Base-by-base conservation (phyloP, 2,797 vertebrate genomes). In the Fratercula arctica region DNA sequence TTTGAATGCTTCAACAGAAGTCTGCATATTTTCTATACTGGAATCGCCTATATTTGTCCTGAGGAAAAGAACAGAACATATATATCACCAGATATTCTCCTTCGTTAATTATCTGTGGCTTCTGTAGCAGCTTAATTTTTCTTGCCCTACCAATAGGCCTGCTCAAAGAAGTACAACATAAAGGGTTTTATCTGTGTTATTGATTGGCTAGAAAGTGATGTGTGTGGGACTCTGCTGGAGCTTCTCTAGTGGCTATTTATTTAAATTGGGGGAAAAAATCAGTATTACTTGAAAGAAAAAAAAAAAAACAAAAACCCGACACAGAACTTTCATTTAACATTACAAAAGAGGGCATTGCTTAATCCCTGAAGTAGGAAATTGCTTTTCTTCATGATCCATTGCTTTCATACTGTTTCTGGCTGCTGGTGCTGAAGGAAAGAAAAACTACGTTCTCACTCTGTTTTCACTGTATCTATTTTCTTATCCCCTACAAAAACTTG, bases 311-410 rank as follows among this genome's bases (percentile, higher is more conserved):
- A 35, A 35, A 35, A 35, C 35, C 35, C 13, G 13, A 51, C 24
- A 25, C 87, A 96, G 97, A 98, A 95, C 96, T 98, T 97, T 97
- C 96, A 98, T 98, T 98, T 98, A 97, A 96, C 95, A 94, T 96
- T 95, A 98, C 96, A 98, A 98, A 98, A 96, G 94, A 97, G 95
- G 95, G 92, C 93, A 96, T 96, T 97, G 96, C 97, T 97, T 98
- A 98, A 98, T 98, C 97, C 98, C 91, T 97, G 95, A 97, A 97
- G 97, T 96, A 98, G 97, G 97, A 98, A 98, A 98, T 98, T 97
- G 97, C 96, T 98, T 97, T 98, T 98, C 96, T 98, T 98, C 97
- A 97, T 98, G 97, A 98, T 98, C 98, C 96, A 96, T 97, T 97
- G 97, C 96, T 96, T 97, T 98, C 95, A 88, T 87, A 96, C 97